Conservation (phyloP, 2,113 vertebrate genomes). For the Psephotus haematonotus region DNA sequence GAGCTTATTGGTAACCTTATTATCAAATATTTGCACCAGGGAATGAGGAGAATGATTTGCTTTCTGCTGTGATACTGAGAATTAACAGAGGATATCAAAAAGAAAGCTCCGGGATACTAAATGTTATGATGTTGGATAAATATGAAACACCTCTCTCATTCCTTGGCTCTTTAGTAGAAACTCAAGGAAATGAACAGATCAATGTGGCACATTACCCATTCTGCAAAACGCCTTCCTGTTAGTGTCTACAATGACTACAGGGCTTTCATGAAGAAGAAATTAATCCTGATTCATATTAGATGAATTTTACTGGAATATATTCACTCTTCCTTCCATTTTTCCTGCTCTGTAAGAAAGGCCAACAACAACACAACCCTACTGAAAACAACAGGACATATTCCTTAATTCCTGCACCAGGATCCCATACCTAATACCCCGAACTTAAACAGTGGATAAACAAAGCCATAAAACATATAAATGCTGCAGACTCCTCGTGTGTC, state of each 20-base stretch:
- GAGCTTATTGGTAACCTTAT: background rate
- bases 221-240: background rate
- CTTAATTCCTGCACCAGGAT: background rate
- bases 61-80: slow-evolving; percentile 2
- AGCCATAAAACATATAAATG: background rate
- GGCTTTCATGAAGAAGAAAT: background rate
- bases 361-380: background rate
- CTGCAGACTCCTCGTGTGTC: background rate
- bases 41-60: background rate
- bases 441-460: background rate
- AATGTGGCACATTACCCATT: background rate
- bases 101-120: background rate
- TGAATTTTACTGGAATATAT: background rate
- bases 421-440: no score
- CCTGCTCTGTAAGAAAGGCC: background rate
- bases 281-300: background rate
- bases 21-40: slow-evolving; percentile 8
- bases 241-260: background rate
- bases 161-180: background rate
- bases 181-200: background rate
- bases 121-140: background rate
- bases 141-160: background rate
- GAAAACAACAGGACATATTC: background rate
- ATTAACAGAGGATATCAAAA: slow-evolving; percentile 34
- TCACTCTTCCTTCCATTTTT: background rate